Percentiles rank a stretch among this genome's conserved stretches.
Evolutionary conservation across 2,113 vertebrate species (phyloP).

Genomic region (Fregetta grallaria): DNA sequence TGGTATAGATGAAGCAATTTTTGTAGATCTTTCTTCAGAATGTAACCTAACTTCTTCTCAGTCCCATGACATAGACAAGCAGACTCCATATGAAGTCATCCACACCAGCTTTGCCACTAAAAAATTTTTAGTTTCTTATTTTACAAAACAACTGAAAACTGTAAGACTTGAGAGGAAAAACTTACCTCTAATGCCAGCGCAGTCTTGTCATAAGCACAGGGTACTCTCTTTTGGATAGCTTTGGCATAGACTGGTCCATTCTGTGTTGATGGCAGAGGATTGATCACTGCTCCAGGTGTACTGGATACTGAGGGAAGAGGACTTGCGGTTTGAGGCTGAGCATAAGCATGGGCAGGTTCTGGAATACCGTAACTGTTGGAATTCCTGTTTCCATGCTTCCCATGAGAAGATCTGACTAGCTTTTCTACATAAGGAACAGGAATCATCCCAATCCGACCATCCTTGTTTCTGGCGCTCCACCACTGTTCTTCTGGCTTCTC

Average conservation of each 20-base stretch:
- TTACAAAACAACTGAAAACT: background rate
- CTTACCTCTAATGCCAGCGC: constrained; percentile 95
- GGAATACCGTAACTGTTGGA: constrained; percentile 97
- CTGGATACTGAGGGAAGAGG: constrained; percentile 84
- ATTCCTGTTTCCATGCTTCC: constrained; percentile 87
- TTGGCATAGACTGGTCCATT: constrained; percentile 97
- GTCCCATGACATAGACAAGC: background rate
- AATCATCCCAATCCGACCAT: constrained; percentile 95
- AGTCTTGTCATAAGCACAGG: constrained; percentile 98
- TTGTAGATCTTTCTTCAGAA: constrained; percentile 25
- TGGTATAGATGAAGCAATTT: constrained; percentile 39
- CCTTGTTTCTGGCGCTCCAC: constrained; percentile 98
- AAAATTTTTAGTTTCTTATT: background rate
- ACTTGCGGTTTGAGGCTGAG: constrained; percentile 92
- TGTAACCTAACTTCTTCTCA: background rate
- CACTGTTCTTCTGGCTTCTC: constrained; percentile 99
- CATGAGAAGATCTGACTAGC: constrained; percentile 82
- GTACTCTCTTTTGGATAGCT: constrained; percentile 97
- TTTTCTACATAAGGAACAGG: constrained; percentile 98
- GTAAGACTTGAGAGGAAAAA: background rate
- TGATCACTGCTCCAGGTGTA: constrained; percentile 85
- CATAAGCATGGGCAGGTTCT: constrained; percentile 91
- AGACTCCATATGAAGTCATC: background rate
- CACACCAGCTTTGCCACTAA: background rate
- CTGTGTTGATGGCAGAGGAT: constrained; percentile 88